Evolutionary conservation across 2,888 invertebrate genomes (phyloP), one percentile per base, ranked within the genome.

Genomic region (Pachymerium ferrugineum): DNA sequence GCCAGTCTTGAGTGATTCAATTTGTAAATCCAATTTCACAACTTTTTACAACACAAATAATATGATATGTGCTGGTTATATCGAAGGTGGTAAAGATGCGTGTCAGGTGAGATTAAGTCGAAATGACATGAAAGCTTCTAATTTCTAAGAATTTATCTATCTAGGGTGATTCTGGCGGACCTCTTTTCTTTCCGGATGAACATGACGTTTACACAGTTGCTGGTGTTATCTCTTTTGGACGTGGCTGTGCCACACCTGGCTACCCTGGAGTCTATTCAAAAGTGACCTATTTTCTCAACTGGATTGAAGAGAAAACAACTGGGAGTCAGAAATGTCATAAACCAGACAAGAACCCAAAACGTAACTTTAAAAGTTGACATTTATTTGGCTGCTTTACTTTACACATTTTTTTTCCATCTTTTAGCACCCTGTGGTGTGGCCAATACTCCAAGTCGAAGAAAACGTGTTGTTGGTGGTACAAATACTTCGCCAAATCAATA

Each of bases 31-130:
- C 12, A 69, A 69, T 12, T 69, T 69, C 30, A 69, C 70, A n/a
- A 31, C 6, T 29, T 33, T 19, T 12, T 69, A 69, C 30, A 31
- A 69, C 30, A 12, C 70, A 84, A 79, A 88, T 81, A 89, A 89
- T 83, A 92, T 92, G 92, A 88, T 92, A 78, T 93, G 92, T 82
- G 92, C 92, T 0, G 92, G 92, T 6, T 91, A 92, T 79, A 88
- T 90, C 0, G 89, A 90, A 77, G 92, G 92, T 0, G 88, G 90
- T 77, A 90, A 90, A 79, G 92, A 92, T 78, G 92, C 92, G 3
- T 92, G 92, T 77, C 84, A 92, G 79, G 92, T 83, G 79, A 78
- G 79, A 76, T 33, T 8, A 33, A 33, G 6, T 33, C n/a, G n/a
- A n/a, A 33, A 33, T 70, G 10, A 19, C 77, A 69, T 29, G 67